Evolutionary conservation across 2,888 invertebrate species (phyloP), one percentile per base, ranked within the genome.

Genomic region (Magallana nippona): DNA sequence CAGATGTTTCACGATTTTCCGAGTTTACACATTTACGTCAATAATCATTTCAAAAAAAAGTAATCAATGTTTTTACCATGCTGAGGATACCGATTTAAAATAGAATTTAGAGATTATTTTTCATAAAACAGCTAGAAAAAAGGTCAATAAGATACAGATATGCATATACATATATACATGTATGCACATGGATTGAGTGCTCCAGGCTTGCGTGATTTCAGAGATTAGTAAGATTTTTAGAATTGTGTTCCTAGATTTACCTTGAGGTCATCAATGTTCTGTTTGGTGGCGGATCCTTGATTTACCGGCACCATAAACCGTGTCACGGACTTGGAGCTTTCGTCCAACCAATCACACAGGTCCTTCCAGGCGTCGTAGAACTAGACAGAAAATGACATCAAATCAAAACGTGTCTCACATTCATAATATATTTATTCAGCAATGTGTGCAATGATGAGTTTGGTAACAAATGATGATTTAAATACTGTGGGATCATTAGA

Each of bases 231-330:
- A 63, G 27, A 5, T 22, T 71, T 15, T 71, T 22, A 27, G 71
- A 44, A 8, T 3, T 44, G 8, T 44, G 44, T 44, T 44, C 44
- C 44, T 13, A 78, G 3, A 79, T 89, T 82, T 86, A 94, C 94
- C 92, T 93, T 93, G 10, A 94, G 89, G 55, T 94, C 93, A 58
- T 94, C 94, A 13, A 94, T 91, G 85, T 93, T 93, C 62, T 93
- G 90, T 86, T 93, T 93, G 55, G 91, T 90, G 5, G 90, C 88
- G 55, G 89, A 88, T 63, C 91, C 90, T 56, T 88, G 86, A 55
- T 88, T 88, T 83, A 89, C 89, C 15, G 92, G 90, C 19, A 87
- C 83, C 86, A 90, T 89, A 86, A 92, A 91, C 81, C 86, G 88
- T 8, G 88, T 85, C 81, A 94, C 86, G 19, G 88, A 90, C 27